phyloP scores from a whole-genome alignment of 2,888 invertebrate species.

The Gibbula magus region DNA sequence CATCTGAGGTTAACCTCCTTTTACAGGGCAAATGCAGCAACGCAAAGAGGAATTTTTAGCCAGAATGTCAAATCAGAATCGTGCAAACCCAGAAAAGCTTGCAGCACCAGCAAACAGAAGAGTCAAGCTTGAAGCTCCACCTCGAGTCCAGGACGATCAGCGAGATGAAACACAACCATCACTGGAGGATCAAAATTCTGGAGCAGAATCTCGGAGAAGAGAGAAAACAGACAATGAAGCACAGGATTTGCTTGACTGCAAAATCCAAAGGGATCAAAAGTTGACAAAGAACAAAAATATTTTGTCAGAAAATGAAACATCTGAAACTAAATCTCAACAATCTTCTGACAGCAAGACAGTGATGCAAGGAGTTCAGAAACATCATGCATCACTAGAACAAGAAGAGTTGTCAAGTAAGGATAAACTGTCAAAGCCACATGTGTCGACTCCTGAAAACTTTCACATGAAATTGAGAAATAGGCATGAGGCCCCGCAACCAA shows the following conservation, averaged over 20 bases:
- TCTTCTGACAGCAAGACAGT: background rate
- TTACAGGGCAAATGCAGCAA: constrained; percentile 13
- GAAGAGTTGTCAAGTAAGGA: background rate
- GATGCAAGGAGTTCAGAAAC: background rate
- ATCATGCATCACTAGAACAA: background rate
- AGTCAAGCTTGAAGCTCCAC: background rate
- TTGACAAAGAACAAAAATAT: background rate
- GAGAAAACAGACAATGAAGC: background rate
- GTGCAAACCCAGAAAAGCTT: background rate
- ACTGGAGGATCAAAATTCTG: background rate
- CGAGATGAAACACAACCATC: background rate
- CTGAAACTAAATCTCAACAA: background rate
- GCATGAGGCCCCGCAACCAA: no score
- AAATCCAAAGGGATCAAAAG: background rate
- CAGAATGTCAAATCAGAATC: constrained; percentile 13
- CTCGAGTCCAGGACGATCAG: background rate
- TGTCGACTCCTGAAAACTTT: background rate
- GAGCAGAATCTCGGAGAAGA: background rate
- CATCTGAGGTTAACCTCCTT: background rate
- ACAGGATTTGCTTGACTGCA: background rate
- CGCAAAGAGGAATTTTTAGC: constrained; percentile 34
- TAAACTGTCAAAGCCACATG: background rate
- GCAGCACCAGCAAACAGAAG: background rate
- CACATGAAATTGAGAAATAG: background rate
- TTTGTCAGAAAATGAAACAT: background rate